These are phyloP conservation scores for Pantelozetes paolii DNA, from an alignment of 2,888 invertebrate genomes.

Conservation along the genomic window DNA sequence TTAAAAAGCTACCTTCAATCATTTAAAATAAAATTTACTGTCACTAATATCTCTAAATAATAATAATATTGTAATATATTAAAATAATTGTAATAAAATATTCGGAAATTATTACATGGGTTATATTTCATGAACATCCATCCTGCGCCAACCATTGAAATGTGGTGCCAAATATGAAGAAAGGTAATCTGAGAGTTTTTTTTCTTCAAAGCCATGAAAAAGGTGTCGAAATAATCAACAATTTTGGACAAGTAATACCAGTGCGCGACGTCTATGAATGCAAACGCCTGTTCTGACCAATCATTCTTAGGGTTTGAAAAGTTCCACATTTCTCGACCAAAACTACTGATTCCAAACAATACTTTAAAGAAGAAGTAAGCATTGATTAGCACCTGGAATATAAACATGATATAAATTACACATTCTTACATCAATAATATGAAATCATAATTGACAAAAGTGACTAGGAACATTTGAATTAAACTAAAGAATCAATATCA, in stretches of 20 bases:
- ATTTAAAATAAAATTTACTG: too few species aligned
- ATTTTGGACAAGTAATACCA: conserved; percentile 35
- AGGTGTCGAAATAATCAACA: conserved; percentile 37
- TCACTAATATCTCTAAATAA: too few species aligned
- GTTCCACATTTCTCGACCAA: conserved; percentile 26
- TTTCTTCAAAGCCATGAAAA: conserved; percentile 39
- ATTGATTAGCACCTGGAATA: conserved; percentile 21
- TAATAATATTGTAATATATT: too few species aligned
- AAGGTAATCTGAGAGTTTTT: conserved; percentile 36
- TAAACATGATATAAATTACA: neutral
- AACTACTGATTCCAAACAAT: neutral
- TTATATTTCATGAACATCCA: conserved; percentile 41
- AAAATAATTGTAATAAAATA: too few species aligned
- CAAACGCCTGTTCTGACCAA: conserved; percentile 9
- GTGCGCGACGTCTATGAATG: conserved; percentile 21
- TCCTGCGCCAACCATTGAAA: conserved; percentile 25
- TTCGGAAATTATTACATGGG: too few species aligned
- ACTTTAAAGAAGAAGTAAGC: conserved; percentile 32
- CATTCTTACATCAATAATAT: too few species aligned
- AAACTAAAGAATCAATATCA: too few species aligned
- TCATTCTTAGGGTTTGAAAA: conserved; percentile 15
- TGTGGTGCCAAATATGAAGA: conserved; percentile 40
- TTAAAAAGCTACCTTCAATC: too few species aligned
- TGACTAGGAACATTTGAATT: neutral
- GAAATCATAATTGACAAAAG: neutral